Evolutionary conservation across 1,140 invertebrate genomes (phyloP).

Genomic region (Magallana gigas): DNA sequence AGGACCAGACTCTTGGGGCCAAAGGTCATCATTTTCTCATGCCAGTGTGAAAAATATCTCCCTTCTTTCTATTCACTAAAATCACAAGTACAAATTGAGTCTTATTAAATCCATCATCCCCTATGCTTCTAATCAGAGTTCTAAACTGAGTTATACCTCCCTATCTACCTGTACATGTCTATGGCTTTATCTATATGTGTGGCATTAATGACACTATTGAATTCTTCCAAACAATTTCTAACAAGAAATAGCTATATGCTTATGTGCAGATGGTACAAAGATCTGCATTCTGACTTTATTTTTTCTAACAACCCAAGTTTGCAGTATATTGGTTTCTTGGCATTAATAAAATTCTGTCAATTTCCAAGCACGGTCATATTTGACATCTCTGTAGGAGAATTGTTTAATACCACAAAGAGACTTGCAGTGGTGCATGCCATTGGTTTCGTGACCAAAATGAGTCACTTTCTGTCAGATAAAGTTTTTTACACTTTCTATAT

Average conservation of each 20-base stretch:
- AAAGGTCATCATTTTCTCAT: conserved; percentile 14
- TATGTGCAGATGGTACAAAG: background rate
- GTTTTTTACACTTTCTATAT: background rate
- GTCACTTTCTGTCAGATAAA: background rate
- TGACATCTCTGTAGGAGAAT: background rate
- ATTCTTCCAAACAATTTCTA: background rate
- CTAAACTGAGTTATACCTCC: too few relatives aligned
- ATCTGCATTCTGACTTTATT: background rate
- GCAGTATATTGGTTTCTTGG: background rate
- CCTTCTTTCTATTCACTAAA: background rate
- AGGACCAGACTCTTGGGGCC: background rate
- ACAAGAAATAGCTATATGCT: background rate
- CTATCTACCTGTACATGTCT: too few relatives aligned
- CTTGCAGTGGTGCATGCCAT: background rate
- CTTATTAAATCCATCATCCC: background rate
- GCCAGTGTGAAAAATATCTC: background rate
- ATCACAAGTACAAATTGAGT: background rate
- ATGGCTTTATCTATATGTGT: background rate
- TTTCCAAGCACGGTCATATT: background rate
- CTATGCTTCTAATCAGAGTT: too few relatives aligned
- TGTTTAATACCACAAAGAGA: background rate
- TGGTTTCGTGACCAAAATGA: background rate
- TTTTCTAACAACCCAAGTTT: background rate
- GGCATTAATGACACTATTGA: background rate
- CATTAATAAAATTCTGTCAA: conserved; percentile 11